Evolutionary conservation across 2,113 vertebrate species (phyloP).

Genomic region (Grus americana): DNA sequence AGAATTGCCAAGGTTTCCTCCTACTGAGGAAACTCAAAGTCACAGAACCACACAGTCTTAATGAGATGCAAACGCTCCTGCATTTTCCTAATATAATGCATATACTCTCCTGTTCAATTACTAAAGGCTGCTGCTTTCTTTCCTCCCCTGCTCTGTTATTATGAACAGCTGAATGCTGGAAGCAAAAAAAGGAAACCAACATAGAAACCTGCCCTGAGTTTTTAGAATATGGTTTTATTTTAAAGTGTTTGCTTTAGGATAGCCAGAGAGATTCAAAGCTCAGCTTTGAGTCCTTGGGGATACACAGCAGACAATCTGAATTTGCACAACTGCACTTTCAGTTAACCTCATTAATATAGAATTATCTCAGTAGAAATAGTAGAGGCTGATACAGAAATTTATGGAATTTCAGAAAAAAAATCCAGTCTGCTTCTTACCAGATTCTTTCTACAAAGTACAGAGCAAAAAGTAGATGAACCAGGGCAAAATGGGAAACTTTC

Average conservation of each 20-base stretch:
- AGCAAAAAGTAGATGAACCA: background rate
- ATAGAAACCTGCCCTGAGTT: background rate
- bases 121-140: background rate
- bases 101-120: background rate
- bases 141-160: background rate
- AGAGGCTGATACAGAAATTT: background rate
- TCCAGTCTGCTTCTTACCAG: background rate
- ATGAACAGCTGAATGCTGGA: background rate
- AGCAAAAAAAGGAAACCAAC: background rate
- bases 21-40: background rate
- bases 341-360: constrained; percentile 39
- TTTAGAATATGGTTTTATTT: background rate
- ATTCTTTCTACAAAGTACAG: background rate
- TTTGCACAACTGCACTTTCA: background rate
- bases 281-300: background rate
- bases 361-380: background rate
- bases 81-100: background rate
- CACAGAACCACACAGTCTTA: background rate
- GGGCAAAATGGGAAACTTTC: background rate
- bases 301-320: background rate
- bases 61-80: background rate
- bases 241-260: background rate
- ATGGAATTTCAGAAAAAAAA: background rate
- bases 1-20: background rate
- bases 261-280: background rate